Percentiles rank a stretch among this genome's conserved stretches.
Conservation (phyloP, 2,888 invertebrate species). For the Volucella zonaria region DNA sequence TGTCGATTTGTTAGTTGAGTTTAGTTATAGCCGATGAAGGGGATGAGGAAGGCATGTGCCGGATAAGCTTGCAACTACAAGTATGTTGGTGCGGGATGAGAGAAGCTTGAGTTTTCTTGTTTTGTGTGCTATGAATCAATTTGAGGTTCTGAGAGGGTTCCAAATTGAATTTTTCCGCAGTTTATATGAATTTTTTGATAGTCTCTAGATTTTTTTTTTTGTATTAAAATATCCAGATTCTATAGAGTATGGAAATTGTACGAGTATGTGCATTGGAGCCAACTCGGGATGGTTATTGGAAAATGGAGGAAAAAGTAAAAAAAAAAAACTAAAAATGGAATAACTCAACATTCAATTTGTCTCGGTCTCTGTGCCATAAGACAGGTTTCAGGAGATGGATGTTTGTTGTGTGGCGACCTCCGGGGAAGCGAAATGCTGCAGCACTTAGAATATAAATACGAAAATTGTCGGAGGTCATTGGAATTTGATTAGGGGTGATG, state of each 20-base stretch:
- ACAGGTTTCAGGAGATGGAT: too few relatives aligned
- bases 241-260: background rate
- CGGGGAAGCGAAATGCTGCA: slow-evolving; percentile 59
- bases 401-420: background rate
- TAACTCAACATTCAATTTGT: slow-evolving; percentile 59
- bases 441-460: slow-evolving; percentile 59
- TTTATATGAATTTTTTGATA: slow-evolving; percentile 66
- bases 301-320: slow-evolving; percentile 24
- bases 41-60: slow-evolving; percentile 27
- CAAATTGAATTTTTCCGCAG: slow-evolving; percentile 74
- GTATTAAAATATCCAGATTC: slow-evolving; percentile 67
- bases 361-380: background rate
- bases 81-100: slow-evolving; percentile 8
- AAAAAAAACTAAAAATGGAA: slow-evolving; percentile 40
- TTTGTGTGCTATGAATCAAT: slow-evolving; percentile 73
- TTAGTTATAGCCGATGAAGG: slow-evolving; percentile 27
- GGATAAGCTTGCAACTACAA: slow-evolving; percentile 65
- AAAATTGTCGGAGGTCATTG: slow-evolving; percentile 56
- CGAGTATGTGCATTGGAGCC: slow-evolving; percentile 5
- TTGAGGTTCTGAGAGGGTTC: slow-evolving; percentile 70
- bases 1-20: slow-evolving; percentile 70
- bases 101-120: slow-evolving; percentile 24
- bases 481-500: slow-evolving; percentile 50
- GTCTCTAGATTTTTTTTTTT: slow-evolving; percentile 64
- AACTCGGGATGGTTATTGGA: slow-evolving; percentile 4